Percentiles rank a stretch among this genome's conserved stretches.
Evolutionary conservation across 2,113 vertebrate species (phyloP).

Genomic region (Perccottus glenii): DNA sequence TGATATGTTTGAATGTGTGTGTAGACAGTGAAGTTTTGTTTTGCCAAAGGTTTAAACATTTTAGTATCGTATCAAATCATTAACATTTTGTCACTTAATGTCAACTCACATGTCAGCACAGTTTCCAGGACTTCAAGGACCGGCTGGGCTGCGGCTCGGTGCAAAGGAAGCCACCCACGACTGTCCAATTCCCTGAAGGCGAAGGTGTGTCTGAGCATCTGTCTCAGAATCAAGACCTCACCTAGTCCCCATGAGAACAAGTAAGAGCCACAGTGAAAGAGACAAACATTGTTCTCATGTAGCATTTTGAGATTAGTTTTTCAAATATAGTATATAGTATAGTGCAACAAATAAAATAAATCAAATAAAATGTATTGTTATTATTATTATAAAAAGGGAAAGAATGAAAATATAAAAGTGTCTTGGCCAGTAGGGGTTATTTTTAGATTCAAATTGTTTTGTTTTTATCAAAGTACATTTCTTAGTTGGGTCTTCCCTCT

Average conservation of each 20-base stretch:
- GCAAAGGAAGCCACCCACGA: conserved; percentile 83
- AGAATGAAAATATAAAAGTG: too few relatives aligned
- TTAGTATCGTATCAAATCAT: too few relatives aligned
- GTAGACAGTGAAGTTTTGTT: too few relatives aligned
- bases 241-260: conserved; percentile 63
- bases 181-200: conserved; percentile 83
- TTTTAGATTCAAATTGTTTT: background rate
- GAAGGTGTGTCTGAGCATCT: conserved; percentile 71
- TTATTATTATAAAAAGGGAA: too few relatives aligned
- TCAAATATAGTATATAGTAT: too few relatives aligned
- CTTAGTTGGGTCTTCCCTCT: background rate
- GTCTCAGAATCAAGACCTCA: conserved; percentile 77
- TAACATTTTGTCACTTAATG: background rate
- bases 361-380: too few relatives aligned
- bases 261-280: background rate
- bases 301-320: too few relatives aligned
- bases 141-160: conserved; percentile 78
- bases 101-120: conserved; percentile 76
- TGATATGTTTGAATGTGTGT: too few relatives aligned
- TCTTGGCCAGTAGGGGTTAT: too few relatives aligned
- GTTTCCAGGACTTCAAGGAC: conserved; percentile 82
- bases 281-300: background rate
- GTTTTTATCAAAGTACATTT: background rate
- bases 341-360: too few relatives aligned
- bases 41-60: too few relatives aligned